A percentile compares a stretch with the other conserved stretches of the same genome.
Evolutionary conservation across 2,113 vertebrate species (phyloP).

Genomic region (Serilophus lunatus): DNA sequence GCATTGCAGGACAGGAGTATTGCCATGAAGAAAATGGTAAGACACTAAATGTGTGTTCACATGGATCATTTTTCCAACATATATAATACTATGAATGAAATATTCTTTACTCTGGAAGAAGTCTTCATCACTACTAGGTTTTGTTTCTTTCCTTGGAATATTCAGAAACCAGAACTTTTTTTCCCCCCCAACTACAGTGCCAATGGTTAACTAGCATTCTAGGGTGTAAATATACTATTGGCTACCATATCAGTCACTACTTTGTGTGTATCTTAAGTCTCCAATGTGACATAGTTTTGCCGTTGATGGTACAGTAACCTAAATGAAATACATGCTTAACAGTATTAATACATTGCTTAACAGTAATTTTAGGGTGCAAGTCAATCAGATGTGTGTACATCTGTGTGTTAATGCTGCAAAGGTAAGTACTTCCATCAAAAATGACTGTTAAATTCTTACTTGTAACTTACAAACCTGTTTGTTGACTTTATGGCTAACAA

Average conservation of each 20-base stretch:
- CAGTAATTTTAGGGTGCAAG: not conserved
- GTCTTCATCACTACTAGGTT: not conserved
- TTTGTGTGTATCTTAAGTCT: not conserved
- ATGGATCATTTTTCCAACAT: not conserved
- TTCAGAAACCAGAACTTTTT: not conserved
- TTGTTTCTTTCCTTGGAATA: not conserved
- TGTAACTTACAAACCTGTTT: not conserved
- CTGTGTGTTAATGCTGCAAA: not conserved
- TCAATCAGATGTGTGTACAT: not conserved
- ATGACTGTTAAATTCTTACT: not conserved
- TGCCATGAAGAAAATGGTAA: slow-evolving; percentile 91
- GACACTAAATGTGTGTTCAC: not conserved
- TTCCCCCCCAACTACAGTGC: not conserved
- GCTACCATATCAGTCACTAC: not conserved
- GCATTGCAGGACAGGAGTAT: slow-evolving; percentile 90
- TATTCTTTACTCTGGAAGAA: not conserved
- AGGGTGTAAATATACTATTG: not conserved
- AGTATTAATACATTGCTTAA: not conserved
- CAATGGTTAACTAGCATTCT: not conserved
- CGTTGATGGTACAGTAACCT: not conserved
- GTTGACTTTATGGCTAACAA: too few relatives aligned
- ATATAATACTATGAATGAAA: not conserved
- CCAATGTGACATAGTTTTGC: not conserved
- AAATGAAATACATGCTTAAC: not conserved
- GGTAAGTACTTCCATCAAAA: not conserved